These are phyloP conservation scores for Neomicropteryx cornuta DNA, from an alignment of 1,140 invertebrate genomes.

Conservation along the genomic window DNA sequence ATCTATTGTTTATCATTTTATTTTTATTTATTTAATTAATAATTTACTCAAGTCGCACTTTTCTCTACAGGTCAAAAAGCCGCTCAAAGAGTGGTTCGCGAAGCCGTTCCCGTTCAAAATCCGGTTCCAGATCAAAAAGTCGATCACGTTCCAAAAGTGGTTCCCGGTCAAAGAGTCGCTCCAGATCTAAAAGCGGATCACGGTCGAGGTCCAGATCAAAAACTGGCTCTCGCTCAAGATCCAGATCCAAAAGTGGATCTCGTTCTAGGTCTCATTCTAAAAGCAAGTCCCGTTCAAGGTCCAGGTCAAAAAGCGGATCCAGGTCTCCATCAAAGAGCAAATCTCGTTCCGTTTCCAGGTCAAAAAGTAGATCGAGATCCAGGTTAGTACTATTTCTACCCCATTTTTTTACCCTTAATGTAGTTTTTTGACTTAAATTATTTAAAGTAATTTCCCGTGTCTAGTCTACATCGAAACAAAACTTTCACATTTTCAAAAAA, in stretches of 20 bases:
- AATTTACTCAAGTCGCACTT: constrained; percentile 26
- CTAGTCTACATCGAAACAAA: too few relatives aligned
- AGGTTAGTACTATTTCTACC: constrained; percentile 12
- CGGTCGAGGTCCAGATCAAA: constrained; percentile 25
- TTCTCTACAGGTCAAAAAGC: constrained; percentile 21
- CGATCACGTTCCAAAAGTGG: constrained; percentile 33
- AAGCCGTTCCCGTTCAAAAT: constrained; percentile 23
- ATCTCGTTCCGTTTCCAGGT: constrained; percentile 5
- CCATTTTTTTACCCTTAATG: background rate
- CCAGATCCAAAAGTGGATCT: constrained; percentile 17
- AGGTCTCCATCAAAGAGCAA: constrained; percentile 25
- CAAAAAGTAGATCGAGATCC: constrained; percentile 23
- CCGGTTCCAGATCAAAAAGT: constrained; percentile 29
- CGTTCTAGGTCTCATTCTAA: constrained; percentile 17
- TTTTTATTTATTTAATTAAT: constrained; percentile 14
- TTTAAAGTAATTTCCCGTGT: constrained; percentile 4
- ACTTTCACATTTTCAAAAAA: too few relatives aligned
- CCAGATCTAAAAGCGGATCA: constrained; percentile 32
- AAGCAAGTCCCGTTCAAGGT: constrained; percentile 26
- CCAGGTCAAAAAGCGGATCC: constrained; percentile 16
- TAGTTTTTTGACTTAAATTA: too few relatives aligned
- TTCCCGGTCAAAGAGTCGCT: constrained; percentile 34
- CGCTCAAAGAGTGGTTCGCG: constrained; percentile 28
- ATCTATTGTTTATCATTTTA: background rate
- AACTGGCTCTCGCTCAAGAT: constrained; percentile 22